These are phyloP conservation scores for Epinotia bilunana DNA, from an alignment of 2,888 invertebrate genomes.

Conservation along the genomic window DNA sequence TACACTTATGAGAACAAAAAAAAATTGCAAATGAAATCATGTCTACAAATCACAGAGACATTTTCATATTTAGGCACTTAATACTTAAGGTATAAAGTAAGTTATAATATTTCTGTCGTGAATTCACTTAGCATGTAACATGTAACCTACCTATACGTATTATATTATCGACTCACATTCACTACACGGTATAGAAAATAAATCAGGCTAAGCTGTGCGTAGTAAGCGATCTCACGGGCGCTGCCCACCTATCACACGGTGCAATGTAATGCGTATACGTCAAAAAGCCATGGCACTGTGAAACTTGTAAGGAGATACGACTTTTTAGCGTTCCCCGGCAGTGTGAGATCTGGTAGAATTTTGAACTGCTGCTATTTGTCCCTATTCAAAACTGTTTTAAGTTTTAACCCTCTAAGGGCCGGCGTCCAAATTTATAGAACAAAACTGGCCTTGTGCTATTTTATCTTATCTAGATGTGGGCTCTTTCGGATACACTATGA, in stretches of 20 bases:
- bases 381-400: neutral
- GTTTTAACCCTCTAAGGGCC: neutral
- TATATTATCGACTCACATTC: neutral
- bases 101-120: no score
- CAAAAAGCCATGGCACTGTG: neutral
- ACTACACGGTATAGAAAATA: conserved; percentile 3
- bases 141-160: no score
- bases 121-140: no score
- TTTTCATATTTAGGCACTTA: no score
- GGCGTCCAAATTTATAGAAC: no score
- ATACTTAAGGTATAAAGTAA: no score
- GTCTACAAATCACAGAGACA: no score
- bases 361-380: neutral
- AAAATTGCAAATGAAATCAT: no score
- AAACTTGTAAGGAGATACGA: conserved; percentile 1
- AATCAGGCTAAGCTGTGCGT: conserved; percentile 58
- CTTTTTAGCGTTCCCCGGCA: neutral
- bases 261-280: conserved; percentile 6
- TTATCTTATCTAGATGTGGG: no score
- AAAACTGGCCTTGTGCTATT: no score
- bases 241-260: conserved; percentile 43
- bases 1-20: no score
- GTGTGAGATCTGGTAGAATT: conserved; percentile 1
- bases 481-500: no score
- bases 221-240: conserved; percentile 64